Conservation (phyloP, 2,888 invertebrate genomes). For the Lasioglossum leucozonium region DNA sequence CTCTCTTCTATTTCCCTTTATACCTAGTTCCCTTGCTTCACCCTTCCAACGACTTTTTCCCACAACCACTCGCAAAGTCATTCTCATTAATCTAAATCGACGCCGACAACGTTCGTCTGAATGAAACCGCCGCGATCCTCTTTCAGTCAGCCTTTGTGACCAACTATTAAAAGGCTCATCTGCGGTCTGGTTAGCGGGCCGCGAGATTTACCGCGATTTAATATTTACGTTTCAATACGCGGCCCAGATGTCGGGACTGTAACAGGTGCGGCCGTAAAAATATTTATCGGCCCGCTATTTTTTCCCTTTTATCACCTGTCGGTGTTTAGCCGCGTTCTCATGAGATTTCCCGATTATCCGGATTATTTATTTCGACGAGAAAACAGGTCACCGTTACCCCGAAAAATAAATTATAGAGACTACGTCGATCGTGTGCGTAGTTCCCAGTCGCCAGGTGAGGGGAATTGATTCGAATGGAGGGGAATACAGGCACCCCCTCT, state of each 20-base stretch:
- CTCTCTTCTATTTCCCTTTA: conserved; percentile 15
- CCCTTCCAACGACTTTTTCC: conserved; percentile 37
- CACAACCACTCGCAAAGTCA: conserved; percentile 44
- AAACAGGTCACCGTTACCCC: background rate
- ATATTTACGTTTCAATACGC: conserved; percentile 25
- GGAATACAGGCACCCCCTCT: no score
- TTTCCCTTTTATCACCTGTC: background rate
- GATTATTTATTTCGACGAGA: background rate
- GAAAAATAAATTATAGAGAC: background rate
- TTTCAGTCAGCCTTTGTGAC: conserved; percentile 56
- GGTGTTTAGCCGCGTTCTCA: background rate
- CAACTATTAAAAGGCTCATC: conserved; percentile 58
- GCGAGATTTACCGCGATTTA: background rate
- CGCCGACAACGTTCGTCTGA: conserved; percentile 59
- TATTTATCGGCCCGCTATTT: background rate
- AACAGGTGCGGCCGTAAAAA: background rate
- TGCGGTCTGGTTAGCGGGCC: conserved; percentile 34
- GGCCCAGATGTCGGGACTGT: background rate
- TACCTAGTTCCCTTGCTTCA: conserved; percentile 25
- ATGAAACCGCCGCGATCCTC: conserved; percentile 53
- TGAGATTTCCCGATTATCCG: background rate
- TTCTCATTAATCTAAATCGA: conserved; percentile 71
- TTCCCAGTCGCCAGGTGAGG: no score
- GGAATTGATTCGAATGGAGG: no score
- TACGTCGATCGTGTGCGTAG: background rate